Conservation (phyloP, 2,797 vertebrate species). For the Eleutherodactylus coqui region DNA sequence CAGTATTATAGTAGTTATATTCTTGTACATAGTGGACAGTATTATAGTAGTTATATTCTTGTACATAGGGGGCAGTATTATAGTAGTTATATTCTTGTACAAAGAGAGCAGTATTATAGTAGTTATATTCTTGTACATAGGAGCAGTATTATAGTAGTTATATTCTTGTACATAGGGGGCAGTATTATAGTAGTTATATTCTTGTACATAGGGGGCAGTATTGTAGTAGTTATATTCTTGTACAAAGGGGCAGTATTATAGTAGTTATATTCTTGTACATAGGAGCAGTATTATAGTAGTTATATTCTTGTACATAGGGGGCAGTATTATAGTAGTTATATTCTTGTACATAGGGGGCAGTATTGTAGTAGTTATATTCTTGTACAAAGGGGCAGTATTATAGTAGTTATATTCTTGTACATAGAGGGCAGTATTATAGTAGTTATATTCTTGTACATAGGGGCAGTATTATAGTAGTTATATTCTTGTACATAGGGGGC, state of each 20-base stretch:
- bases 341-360: too few species aligned
- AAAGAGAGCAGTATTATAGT: neutral
- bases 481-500: neutral
- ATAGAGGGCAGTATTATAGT: too few species aligned
- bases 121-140: neutral
- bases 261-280: too few species aligned
- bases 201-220: neutral
- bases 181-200: conserved; percentile 7
- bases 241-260: neutral
- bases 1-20: too few species aligned
- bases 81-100: neutral
- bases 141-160: neutral
- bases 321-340: too few species aligned
- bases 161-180: neutral
- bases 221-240: conserved; percentile 1
- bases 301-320: too few species aligned
- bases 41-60: conserved; percentile 3
- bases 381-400: too few species aligned
- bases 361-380: too few species aligned
- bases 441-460: conserved; percentile 4
- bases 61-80: neutral
- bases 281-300: too few species aligned
- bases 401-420: too few species aligned
- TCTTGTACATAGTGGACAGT: too few species aligned
- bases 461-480: neutral